Evolutionary conservation across 2,888 invertebrate genomes (phyloP).

Genomic region (Melitaea athalia): DNA sequence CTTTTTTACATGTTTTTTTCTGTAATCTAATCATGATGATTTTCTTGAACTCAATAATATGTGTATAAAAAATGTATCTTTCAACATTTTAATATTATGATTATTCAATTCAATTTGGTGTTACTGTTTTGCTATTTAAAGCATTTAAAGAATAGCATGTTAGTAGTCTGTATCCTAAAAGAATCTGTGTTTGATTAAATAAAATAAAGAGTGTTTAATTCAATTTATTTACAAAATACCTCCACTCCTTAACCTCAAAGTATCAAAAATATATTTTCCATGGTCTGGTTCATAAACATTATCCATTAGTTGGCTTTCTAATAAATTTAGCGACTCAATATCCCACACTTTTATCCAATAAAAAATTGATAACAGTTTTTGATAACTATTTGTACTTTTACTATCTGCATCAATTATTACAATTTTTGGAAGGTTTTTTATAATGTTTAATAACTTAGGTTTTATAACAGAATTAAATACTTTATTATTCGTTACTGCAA

Average conservation of each 20-base stretch:
- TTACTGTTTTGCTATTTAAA: conserved; percentile 18
- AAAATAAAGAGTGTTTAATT: conserved; percentile 32
- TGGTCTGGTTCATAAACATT: conserved; percentile 61
- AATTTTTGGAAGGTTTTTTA: conserved; percentile 71
- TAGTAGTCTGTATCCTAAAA: conserved; percentile 21
- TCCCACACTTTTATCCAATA: conserved; percentile 79
- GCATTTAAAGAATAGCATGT: conserved; percentile 15
- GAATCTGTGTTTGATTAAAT: conserved; percentile 39
- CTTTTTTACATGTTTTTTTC: neutral
- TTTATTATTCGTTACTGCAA: conserved; percentile 80
- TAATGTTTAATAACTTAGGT: conserved; percentile 66
- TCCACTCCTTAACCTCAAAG: conserved; percentile 62
- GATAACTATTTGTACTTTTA: conserved; percentile 64
- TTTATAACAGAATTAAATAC: conserved; percentile 76
- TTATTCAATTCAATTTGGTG: conserved; percentile 11
- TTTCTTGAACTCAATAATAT: neutral
- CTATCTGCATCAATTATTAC: conserved; percentile 63
- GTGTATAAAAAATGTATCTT: neutral
- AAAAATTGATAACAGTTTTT: conserved; percentile 79
- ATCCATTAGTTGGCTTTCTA: conserved; percentile 66
- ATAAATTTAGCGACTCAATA: conserved; percentile 62
- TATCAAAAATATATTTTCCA: conserved; percentile 69
- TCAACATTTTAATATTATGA: neutral
- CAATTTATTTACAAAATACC: conserved; percentile 44
- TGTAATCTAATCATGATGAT: neutral